Percentiles rank a stretch among this genome's conserved stretches.
Conservation (phyloP, 2,113 vertebrate species). For the Nothocercus nigrocapillus region DNA sequence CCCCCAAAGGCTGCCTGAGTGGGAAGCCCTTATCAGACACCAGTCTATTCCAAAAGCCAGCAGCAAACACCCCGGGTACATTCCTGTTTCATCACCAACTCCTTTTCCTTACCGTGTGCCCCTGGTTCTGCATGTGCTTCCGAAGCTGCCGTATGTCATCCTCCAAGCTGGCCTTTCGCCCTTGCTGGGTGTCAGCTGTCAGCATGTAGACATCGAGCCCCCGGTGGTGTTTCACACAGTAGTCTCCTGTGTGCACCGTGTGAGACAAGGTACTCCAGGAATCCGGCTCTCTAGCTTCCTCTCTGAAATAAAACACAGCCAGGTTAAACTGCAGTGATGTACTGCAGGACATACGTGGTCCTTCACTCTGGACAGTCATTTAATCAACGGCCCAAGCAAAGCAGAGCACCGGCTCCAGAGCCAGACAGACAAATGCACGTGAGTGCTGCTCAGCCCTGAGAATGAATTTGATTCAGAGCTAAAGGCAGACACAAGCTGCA, state of each 20-base stretch:
- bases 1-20: fast-evolving
- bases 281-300: slow-evolving; percentile 72
- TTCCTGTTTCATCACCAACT: neutral
- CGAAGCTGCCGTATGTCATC: slow-evolving; percentile 77
- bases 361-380: slow-evolving; percentile 35
- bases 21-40: neutral
- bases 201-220: slow-evolving; percentile 85
- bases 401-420: neutral
- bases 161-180: slow-evolving; percentile 71
- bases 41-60: neutral
- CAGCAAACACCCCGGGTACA: neutral
- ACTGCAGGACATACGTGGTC: neutral
- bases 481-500: neutral
- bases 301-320: slow-evolving; percentile 65
- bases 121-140: slow-evolving; percentile 75
- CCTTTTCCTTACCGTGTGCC: slow-evolving; percentile 72
- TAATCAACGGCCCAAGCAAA: neutral
- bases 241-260: slow-evolving; percentile 73
- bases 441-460: neutral
- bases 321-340: slow-evolving; percentile 12
- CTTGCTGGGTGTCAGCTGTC: slow-evolving; percentile 76
- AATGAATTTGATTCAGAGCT: neutral
- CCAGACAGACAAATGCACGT: slow-evolving; percentile 2
- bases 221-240: slow-evolving; percentile 83
- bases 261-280: slow-evolving; percentile 76